Evolutionary conservation across 2,113 vertebrate species (phyloP).

Genomic region (Gobiocypris rarus): DNA sequence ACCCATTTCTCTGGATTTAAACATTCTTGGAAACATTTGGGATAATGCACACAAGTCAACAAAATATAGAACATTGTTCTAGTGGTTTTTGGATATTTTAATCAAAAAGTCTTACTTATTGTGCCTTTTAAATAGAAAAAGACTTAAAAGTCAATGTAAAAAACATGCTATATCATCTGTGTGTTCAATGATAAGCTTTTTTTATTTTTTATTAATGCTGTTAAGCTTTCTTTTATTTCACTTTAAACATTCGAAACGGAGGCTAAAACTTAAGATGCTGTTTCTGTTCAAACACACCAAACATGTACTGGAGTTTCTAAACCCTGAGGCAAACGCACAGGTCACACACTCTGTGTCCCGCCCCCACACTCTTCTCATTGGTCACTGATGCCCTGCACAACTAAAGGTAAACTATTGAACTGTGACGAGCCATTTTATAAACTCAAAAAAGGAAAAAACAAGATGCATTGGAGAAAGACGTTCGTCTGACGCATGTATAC

Average conservation of each 20-base stretch:
- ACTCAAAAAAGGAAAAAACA: neutral
- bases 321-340: neutral
- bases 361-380: constrained; percentile 4
- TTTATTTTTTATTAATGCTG: neutral
- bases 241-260: neutral
- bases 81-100: too few relatives aligned
- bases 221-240: neutral
- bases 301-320: neutral
- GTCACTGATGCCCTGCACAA: neutral
- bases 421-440: neutral
- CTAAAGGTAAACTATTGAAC: constrained; percentile 2
- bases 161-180: neutral
- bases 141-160: too few relatives aligned
- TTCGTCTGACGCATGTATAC: constrained; percentile 6
- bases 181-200: neutral
- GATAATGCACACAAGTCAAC: too few relatives aligned
- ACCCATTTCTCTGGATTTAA: too few relatives aligned
- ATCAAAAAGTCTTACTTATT: too few relatives aligned
- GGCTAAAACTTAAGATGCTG: neutral
- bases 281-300: neutral
- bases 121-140: too few relatives aligned
- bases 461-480: neutral
- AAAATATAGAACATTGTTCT: too few relatives aligned
- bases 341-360: neutral
- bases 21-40: too few relatives aligned